Base-by-base conservation (phyloP, 2,888 invertebrate genomes). In the Drosophila multiciliata region DNA sequence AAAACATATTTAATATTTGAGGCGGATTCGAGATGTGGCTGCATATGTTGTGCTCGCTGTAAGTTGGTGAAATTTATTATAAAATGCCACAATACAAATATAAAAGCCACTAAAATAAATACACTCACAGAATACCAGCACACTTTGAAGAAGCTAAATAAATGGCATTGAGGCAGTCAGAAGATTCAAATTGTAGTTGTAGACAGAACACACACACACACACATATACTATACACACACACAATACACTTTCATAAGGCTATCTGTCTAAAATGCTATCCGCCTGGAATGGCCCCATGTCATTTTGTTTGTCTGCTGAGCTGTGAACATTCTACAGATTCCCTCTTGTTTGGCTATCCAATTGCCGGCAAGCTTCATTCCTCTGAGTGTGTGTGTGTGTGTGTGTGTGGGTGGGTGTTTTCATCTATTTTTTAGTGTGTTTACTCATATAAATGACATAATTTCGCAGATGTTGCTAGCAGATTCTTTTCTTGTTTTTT, bases 361-460 rank as follows among this genome's bases (percentile, higher is more conserved):
- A 80, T 78, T 65, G 80, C 66, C 52, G 50, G 66, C 40, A 12
- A 64, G 50, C 49, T 63, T 58, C 45, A 12, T 29, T 26, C 26
- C 26, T 4, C 26, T 23, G 23, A 23, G 1, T 82, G 71, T 72
- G 35, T 20, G 40, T 20, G 15, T n/a, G 7, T 48, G 40, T 55
- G 29, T 58, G 53, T 63, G 61, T 68, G 61, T 66, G 70, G 60
- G 52, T 45, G 63, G 32, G 60, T 81, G 71, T 79, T 80, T 75
- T 80, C 83, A 82, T 84, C 78, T 86, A 83, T 88, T 83, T 88
- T 86, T 86, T 86, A 82, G 80, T 83, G 71, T 86, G 84, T 87
- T 86, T 87, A 85, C 83, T 79, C 83, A 86, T 86, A 88, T 86
- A 88, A 88, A 88, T 89, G 87, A 89, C 89, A 89, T 88, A 87